Evolutionary conservation across 2,113 vertebrate genomes (phyloP).

Genomic region (Percopsis transmontana): DNA sequence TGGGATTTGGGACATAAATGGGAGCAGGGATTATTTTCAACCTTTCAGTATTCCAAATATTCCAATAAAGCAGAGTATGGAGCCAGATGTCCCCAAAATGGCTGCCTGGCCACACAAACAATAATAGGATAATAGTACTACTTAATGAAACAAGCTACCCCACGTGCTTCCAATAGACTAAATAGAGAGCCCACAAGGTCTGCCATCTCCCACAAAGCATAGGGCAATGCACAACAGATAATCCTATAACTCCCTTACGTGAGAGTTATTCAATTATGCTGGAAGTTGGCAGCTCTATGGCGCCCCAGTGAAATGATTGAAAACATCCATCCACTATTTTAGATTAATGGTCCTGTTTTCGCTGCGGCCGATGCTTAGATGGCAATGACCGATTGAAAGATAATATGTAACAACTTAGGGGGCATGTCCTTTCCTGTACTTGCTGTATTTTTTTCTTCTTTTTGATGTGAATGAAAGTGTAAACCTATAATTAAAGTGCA

Average conservation of each 20-base stretch:
- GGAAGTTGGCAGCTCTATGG: constrained; percentile 6
- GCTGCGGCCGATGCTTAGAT: not conserved
- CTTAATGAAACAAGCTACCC: constrained; percentile 40
- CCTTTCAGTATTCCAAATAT: constrained; percentile 1
- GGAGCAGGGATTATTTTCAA: constrained; percentile 10
- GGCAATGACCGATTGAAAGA: constrained; percentile 7
- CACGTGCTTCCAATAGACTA: constrained; percentile 43
- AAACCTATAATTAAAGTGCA: constrained; percentile 1
- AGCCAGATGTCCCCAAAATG: constrained; percentile 26
- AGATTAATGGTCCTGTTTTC: constrained; percentile 1
- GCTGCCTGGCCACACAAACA: constrained; percentile 23
- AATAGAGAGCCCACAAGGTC: constrained; percentile 11
- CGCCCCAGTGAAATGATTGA: constrained; percentile 4
- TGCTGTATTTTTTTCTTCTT: too few relatives aligned
- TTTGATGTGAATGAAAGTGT: too few relatives aligned
- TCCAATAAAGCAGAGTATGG: constrained; percentile 24
- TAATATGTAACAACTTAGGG: not conserved
- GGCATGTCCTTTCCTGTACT: too few relatives aligned
- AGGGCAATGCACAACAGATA: constrained; percentile 19
- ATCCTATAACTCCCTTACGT: constrained; percentile 20
- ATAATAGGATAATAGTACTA: constrained; percentile 40
- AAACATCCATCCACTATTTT: constrained; percentile 15
- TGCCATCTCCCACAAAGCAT: constrained; percentile 15
- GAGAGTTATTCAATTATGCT: constrained; percentile 16
- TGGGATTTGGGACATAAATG: not conserved